phyloP scores from a whole-genome alignment of 2,888 invertebrate genomes.

The Caenorhabditis zanzibari region DNA sequence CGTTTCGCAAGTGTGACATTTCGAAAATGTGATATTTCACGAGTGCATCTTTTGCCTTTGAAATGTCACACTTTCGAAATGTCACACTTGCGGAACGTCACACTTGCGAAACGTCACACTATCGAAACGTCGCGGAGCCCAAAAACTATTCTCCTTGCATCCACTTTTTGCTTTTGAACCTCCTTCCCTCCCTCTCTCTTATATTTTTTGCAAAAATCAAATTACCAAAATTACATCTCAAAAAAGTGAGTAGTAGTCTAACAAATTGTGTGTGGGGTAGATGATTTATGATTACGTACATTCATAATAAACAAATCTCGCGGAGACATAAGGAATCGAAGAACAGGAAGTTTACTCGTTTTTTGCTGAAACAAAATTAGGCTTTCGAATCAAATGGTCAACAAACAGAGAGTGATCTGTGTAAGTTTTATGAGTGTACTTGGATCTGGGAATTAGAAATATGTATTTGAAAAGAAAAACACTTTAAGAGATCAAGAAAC shows the following conservation, averaged over 20 bases:
- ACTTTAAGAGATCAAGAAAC: no score
- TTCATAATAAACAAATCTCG: constrained; percentile 19
- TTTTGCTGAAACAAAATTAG: not conserved
- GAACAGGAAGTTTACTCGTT: constrained; percentile 23
- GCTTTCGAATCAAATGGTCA: constrained; percentile 15
- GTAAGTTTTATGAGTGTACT: constrained; percentile 6
- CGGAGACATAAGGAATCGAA: constrained; percentile 37
- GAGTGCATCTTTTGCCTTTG: no score
- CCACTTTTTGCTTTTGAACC: not conserved
- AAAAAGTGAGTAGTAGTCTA: constrained; percentile 17
- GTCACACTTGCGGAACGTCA: no score
- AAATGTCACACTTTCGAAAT: no score
- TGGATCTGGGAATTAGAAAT: not conserved
- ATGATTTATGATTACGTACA: constrained; percentile 41
- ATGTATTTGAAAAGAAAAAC: no score
- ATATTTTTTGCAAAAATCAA: constrained; percentile 9
- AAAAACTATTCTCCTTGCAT: no score
- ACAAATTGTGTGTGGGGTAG: not conserved
- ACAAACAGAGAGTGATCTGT: constrained; percentile 20
- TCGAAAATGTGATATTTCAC: no score
- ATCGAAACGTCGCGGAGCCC: no score
- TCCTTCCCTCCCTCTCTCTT: not conserved
- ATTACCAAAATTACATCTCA: not conserved
- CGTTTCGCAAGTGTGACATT: no score
- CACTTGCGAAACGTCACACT: no score